phyloP scores from a whole-genome alignment of 1,140 invertebrate genomes.

The Propsilocerus akamusi region DNA sequence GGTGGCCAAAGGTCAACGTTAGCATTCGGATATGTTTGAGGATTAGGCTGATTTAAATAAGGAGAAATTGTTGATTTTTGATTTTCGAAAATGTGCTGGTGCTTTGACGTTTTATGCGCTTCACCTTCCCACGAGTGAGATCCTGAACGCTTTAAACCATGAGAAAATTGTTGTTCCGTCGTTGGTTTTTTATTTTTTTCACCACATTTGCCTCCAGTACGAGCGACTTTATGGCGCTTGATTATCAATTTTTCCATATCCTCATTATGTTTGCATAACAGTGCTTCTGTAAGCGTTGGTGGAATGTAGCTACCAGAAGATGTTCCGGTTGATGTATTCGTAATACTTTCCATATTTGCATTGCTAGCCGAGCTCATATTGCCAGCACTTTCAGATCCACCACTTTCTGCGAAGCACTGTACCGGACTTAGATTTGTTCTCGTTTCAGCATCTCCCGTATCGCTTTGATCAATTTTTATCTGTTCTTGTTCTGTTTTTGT shows the following conservation, averaged over 20 bases:
- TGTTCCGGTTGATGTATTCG: slow-evolving; percentile 13
- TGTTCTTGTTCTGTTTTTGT: slow-evolving; percentile 28
- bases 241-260: slow-evolving; percentile 62
- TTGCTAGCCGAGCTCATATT: slow-evolving; percentile 32
- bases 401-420: slow-evolving; percentile 25
- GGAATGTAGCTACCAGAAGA: slow-evolving; percentile 25
- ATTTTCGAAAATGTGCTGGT: slow-evolving; percentile 19
- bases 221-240: slow-evolving; percentile 42
- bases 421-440: slow-evolving; percentile 15
- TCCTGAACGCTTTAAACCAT: slow-evolving; percentile 33
- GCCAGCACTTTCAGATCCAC: slow-evolving; percentile 33
- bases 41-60: slow-evolving; percentile 7
- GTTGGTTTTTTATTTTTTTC: slow-evolving; percentile 21
- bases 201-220: slow-evolving; percentile 29
- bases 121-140: slow-evolving; percentile 35
- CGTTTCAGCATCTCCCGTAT: slow-evolving; percentile 13
- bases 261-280: slow-evolving; percentile 49
- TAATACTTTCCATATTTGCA: slow-evolving; percentile 25
- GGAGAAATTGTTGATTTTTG: slow-evolving; percentile 4
- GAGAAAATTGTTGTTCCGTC: slow-evolving; percentile 18
- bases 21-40: neutral
- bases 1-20: slow-evolving; percentile 37
- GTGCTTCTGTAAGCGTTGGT: slow-evolving; percentile 39
- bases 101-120: slow-evolving; percentile 29
- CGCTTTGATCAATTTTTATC: slow-evolving; percentile 20